Base-by-base conservation (phyloP, 37 sponge, comb jelly and placozoan genomes). In the Ephydatia muelleri region DNA sequence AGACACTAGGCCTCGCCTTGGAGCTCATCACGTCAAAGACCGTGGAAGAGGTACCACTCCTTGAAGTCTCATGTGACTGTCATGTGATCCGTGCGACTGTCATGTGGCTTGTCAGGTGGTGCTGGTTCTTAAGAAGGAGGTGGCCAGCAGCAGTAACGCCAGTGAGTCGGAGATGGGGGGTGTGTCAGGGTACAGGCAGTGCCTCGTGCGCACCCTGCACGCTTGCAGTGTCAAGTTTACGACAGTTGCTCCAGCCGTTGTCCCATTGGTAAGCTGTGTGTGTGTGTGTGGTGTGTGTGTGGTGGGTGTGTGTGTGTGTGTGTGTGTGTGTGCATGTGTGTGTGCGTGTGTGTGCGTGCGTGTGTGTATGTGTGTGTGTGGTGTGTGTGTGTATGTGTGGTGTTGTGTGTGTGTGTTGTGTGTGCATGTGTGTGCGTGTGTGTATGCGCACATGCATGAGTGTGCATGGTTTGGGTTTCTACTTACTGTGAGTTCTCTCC, bases 41-140 rank as follows among this genome's bases (percentile, higher is more conserved):
- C 43, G 91, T 97, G 43, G 96, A 95, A 38, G 99, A 98, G 93
- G 98, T 98, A 49, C 57, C 31, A 47, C 8, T n/a, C 13, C 5
- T 38, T 6, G 4, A 13, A 26, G 80, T 79, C 0, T 57, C 57
- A 68, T 30, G 64, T 77, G 79, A 47, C 40, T 33, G 32, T 26
- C 70, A 2, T 77, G 31, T 36, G 23, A 22, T 34, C 28, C 75
- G n/a, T n/a, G n/a, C n/a, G n/a, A n/a, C n/a, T n/a, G n/a, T n/a
- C n/a, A n/a, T n/a, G n/a, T n/a, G n/a, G n/a, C n/a, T n/a, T 38
- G 30, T 82, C 84, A 95, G 94, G 94, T 96, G 49, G 92, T 98
- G 49, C 71, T 92, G 71, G 77, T 98, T 26, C 79, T 98, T 81
- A 95, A 95, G 91, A 98, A 98, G 89, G 98, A 98, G 85, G 89